Evolutionary conservation across 1,140 invertebrate genomes (phyloP).

Genomic region (Magallana ariakensis): DNA sequence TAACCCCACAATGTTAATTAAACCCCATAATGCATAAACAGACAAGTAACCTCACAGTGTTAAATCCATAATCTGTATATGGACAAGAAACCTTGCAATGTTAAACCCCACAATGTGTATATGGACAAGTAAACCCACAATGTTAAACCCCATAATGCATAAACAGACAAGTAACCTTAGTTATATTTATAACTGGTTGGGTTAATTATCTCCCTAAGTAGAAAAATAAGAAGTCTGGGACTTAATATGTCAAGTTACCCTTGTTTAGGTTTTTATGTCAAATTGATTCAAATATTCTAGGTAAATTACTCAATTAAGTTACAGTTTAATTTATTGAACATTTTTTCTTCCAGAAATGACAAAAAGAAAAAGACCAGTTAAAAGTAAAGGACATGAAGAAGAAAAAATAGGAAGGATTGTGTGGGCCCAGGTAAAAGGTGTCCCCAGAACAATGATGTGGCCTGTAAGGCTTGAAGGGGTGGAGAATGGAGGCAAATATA

Average conservation of each 20-base stretch:
- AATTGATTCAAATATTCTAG: too few species aligned
- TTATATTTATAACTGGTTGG: background rate
- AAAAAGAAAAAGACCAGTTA: background rate
- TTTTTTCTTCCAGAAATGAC: background rate
- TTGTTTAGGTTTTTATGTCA: too few species aligned
- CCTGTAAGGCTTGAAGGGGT: constrained; percentile 8
- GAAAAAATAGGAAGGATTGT: background rate
- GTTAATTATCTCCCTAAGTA: background rate
- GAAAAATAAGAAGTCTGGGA: background rate
- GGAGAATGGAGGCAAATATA: background rate
- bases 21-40: background rate
- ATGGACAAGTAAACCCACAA: background rate
- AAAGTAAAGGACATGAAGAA: background rate
- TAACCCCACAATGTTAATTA: background rate
- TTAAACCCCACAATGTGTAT: background rate
- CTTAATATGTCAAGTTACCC: background rate
- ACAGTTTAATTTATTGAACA: too few species aligned
- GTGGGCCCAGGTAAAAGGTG: background rate
- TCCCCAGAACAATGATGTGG: constrained; percentile 3
- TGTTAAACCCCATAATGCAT: background rate
- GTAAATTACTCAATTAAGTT: too few species aligned
- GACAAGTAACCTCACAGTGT: background rate
- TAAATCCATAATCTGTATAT: background rate
- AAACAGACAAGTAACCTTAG: background rate
- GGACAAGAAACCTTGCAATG: background rate